Evolutionary conservation across 2,888 invertebrate genomes (phyloP), one percentile per base, ranked within the genome.

Genomic region (Chaetogeoica ovagalla): DNA sequence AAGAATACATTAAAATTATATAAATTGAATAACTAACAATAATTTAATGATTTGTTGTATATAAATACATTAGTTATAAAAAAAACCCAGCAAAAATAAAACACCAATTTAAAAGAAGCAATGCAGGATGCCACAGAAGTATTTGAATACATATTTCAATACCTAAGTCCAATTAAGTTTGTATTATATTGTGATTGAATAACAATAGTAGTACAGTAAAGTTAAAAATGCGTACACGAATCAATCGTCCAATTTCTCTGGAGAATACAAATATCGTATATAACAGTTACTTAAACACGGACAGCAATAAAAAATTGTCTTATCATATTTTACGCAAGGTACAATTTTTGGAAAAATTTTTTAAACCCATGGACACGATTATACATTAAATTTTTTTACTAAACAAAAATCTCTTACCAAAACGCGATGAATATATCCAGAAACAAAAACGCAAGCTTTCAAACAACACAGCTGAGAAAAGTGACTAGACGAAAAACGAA

Each of bases 401-500:
- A 73, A 74, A 55, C n/a, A 17, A 68, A 57, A n/a, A 68, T 71
- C 73, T 71, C 73, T 73, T 69, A 82, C 62, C 66, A 52, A 48
- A 57, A 74, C 21, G 75, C 75, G 52, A 43, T 62, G 66, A n/a
- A 52, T 23, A 63, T 71, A 60, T 48, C 23, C 21, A 4, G 21
- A 57, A 15, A 23, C 55, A 43, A 55, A 17, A 21, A 63, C 6
- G 30, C 19, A 23, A 8, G 30, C 23, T 65, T 52, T 66, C 7
- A 65, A 79, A 70, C 52, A 62, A 63, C 66, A 59, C 57, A 68
- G 63, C 70, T 70, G 55, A 69, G 30, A 77, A 82, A 79, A 82
- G 55, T 73, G 71, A 81, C 66, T 72, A 81, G 82, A 82, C 70
- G 81, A 82, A 82, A 81, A 73, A 82, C 71, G 72, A 30, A 72